Evolutionary conservation across 2,797 vertebrate genomes (phyloP).

Genomic region (Sebastiscus tertius): DNA sequence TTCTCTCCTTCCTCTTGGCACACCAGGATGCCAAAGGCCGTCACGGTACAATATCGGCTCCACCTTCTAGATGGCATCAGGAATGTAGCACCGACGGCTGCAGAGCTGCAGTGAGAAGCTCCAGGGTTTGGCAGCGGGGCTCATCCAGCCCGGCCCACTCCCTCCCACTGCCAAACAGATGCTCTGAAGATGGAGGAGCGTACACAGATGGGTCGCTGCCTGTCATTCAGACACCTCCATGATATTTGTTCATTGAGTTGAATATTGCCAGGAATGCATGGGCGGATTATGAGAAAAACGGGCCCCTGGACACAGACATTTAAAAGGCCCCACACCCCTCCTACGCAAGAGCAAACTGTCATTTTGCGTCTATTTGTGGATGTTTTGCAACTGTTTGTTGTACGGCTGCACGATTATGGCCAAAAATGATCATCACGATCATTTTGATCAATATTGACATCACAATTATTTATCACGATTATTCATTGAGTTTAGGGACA

Average conservation of each 20-base stretch:
- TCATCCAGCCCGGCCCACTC: constrained; percentile 24
- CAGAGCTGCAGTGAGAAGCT: constrained; percentile 49
- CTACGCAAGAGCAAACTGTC: background rate
- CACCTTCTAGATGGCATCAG: constrained; percentile 48
- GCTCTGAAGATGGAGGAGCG: constrained; percentile 44
- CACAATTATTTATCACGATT: too few relatives aligned
- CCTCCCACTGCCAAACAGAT: constrained; percentile 52
- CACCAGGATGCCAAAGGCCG: constrained; percentile 47
- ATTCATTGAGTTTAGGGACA: too few relatives aligned
- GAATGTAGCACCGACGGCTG: constrained; percentile 9
- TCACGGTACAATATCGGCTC: constrained; percentile 54
- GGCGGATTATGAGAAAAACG: background rate
- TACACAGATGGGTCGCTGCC: constrained; percentile 36
- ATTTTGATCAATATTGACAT: too few relatives aligned
- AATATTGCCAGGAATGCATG: constrained; percentile 2
- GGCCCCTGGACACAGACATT: background rate
- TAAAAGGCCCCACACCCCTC: background rate
- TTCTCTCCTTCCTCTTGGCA: constrained; percentile 32
- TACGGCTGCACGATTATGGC: too few relatives aligned
- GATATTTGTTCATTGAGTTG: constrained; percentile 42
- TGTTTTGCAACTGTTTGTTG: too few relatives aligned
- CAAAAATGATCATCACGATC: too few relatives aligned
- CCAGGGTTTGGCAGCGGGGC: constrained; percentile 54
- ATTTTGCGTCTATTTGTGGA: background rate
- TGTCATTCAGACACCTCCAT: constrained; percentile 39